Percentiles rank a stretch among this genome's conserved stretches.
Conservation (phyloP, 2,113 vertebrate species). For the Thunnus thynnus region DNA sequence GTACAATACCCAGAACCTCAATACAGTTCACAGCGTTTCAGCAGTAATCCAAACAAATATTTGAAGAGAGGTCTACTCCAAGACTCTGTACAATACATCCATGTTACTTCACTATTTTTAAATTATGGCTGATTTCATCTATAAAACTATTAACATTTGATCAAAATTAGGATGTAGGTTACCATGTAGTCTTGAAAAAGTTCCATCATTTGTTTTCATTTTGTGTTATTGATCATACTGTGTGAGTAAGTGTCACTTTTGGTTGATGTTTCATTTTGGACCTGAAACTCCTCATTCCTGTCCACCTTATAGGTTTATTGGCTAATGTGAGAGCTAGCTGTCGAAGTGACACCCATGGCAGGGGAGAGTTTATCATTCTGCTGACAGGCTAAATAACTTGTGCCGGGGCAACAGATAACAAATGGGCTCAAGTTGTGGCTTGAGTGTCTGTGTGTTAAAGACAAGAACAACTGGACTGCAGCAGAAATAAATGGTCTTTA, state of each 20-base stretch:
- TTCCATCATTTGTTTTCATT: slow-evolving; percentile 47
- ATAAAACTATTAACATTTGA: slow-evolving; percentile 31
- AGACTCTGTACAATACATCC: not conserved
- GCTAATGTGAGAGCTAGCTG: slow-evolving; percentile 63
- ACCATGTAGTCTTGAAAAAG: not conserved
- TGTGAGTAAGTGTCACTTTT: slow-evolving; percentile 40
- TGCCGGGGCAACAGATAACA: slow-evolving; percentile 82
- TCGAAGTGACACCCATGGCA: slow-evolving; percentile 74
- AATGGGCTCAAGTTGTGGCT: slow-evolving; percentile 81
- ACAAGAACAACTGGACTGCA: slow-evolving; percentile 79
- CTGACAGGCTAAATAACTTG: slow-evolving; percentile 85
- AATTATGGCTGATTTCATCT: not conserved
- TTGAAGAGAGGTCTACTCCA: slow-evolving; percentile 17
- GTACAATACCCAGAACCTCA: slow-evolving; percentile 66
- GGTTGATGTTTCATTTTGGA: slow-evolving; percentile 59
- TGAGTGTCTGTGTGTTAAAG: slow-evolving; percentile 78
- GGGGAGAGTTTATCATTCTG: slow-evolving; percentile 82
- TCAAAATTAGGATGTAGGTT: not conserved
- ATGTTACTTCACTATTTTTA: slow-evolving; percentile 15
- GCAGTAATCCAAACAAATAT: slow-evolving; percentile 52
- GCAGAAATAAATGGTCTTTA: slow-evolving; percentile 60
- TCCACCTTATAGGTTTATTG: slow-evolving; percentile 69
- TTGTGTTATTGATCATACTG: slow-evolving; percentile 53
- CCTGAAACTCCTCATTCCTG: slow-evolving; percentile 52
- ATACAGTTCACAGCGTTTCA: slow-evolving; percentile 47